These are phyloP conservation scores for Actenoides hombroni DNA, from an alignment of 2,113 vertebrate genomes.

Conservation along the genomic window DNA sequence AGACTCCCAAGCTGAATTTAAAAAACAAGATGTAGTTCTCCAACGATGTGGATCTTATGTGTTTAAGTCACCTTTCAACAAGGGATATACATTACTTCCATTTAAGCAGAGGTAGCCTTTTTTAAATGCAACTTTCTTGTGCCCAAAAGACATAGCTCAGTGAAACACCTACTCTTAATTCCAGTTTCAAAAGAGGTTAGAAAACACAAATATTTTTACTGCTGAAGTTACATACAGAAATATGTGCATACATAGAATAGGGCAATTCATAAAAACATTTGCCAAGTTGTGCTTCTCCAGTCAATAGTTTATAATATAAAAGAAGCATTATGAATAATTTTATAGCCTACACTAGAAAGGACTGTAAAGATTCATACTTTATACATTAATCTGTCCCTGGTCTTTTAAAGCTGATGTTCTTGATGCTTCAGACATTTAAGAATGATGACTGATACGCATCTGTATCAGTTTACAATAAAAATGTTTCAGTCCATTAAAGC, in stretches of 20 bases:
- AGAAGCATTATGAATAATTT: not conserved
- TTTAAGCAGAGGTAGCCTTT: not conserved
- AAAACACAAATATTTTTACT: not conserved
- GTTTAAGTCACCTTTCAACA: not conserved
- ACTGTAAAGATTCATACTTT: not conserved
- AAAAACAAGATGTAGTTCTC: not conserved
- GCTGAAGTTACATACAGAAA: not conserved
- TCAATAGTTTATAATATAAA: not conserved
- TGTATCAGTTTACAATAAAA: slow-evolving; percentile 37
- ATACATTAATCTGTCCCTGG: not conserved
- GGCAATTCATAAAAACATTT: not conserved
- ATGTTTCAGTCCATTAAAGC: not conserved
- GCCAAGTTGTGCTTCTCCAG: not conserved
- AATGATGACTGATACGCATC: not conserved
- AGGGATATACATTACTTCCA: not conserved
- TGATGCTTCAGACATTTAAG: not conserved
- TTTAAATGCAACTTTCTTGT: not conserved
- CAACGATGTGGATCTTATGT: not conserved
- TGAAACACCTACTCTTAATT: not conserved
- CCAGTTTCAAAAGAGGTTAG: not conserved
- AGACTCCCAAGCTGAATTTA: not conserved
- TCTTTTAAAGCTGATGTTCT: not conserved
- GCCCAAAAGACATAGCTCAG: not conserved
- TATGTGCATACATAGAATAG: accelerated
- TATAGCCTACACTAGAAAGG: not conserved